A percentile compares a stretch with the other conserved stretches of the same genome.
phyloP scores from a whole-genome alignment of 2,888 invertebrate genomes.

The Pterobdella sp. region DNA sequence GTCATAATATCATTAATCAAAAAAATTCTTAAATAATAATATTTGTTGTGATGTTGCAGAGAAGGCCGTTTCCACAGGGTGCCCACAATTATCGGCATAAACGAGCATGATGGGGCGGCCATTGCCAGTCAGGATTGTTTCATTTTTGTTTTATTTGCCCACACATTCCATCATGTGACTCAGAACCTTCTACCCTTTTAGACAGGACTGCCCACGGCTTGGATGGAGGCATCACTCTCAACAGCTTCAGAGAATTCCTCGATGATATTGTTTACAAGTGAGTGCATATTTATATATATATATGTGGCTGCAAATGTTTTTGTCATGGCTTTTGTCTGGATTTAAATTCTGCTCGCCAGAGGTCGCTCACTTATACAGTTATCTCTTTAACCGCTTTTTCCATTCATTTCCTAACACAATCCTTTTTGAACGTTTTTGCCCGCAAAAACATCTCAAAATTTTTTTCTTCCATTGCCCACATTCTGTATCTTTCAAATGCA shows the following conservation, averaged over 20 bases:
- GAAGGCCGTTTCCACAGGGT: constrained; percentile 37
- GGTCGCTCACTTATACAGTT: too few relatives aligned
- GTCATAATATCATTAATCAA: background rate
- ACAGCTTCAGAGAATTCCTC: constrained; percentile 41
- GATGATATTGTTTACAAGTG: constrained; percentile 38
- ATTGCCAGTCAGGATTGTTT: constrained; percentile 35
- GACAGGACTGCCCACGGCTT: constrained; percentile 24
- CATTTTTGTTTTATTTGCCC: constrained; percentile 10
- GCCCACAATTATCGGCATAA: constrained; percentile 38
- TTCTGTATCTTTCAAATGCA: too few relatives aligned
- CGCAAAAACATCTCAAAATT: too few relatives aligned
- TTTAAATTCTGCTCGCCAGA: too few relatives aligned
- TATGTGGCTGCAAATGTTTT: too few relatives aligned
- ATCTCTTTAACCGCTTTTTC: too few relatives aligned
- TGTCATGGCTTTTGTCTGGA: too few relatives aligned
- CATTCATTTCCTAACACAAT: too few relatives aligned
- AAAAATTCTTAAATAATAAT: background rate
- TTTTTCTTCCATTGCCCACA: too few relatives aligned
- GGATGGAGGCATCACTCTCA: constrained; percentile 33
- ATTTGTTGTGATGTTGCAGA: constrained; percentile 6
- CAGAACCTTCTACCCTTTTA: background rate
- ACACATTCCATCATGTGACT: background rate
- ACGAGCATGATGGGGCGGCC: constrained; percentile 36
- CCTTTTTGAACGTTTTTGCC: too few relatives aligned
- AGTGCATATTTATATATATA: too few relatives aligned